Conservation (phyloP, 2,888 invertebrate species). For the Leptarthrus brevirostris region DNA sequence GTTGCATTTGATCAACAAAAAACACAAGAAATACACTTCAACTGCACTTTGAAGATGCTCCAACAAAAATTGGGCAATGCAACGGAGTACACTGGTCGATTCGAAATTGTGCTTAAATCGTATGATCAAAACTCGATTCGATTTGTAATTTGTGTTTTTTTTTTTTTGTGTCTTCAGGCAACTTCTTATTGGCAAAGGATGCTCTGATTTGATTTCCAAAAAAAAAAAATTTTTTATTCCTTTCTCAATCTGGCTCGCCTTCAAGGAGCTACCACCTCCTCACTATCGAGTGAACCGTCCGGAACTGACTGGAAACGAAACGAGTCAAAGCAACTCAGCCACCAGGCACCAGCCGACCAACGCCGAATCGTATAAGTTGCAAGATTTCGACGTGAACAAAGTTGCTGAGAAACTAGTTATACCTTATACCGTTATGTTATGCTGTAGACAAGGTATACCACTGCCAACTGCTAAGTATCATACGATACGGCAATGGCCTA, state of each 20-base stretch:
- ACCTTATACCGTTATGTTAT: conserved; percentile 38
- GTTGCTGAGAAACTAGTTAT: conserved; percentile 34
- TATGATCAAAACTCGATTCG: no score
- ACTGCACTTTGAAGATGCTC: neutral
- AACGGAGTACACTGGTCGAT: neutral
- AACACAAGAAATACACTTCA: neutral
- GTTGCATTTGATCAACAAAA: neutral
- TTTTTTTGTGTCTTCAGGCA: no score
- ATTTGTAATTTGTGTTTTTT: no score
- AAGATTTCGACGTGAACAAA: conserved; percentile 19
- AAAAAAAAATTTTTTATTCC: no score
- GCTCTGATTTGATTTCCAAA: neutral
- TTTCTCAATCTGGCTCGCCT: conserved; percentile 2
- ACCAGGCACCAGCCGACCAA: neutral
- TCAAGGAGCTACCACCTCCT: conserved; percentile 48
- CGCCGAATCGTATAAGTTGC: conserved; percentile 11
- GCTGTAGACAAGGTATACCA: conserved; percentile 4
- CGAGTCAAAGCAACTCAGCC: conserved; percentile 17
- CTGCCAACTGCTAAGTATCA: neutral
- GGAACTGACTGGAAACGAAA: conserved; percentile 53
- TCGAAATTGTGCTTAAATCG: neutral
- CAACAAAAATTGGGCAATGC: neutral
- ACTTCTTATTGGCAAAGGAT: no score
- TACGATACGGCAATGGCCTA: conserved; percentile 22
- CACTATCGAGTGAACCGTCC: conserved; percentile 51